Base-by-base conservation (phyloP, 30 jellyfish, hydroid and myxozoan species). In the Sanderia malayensis region DNA sequence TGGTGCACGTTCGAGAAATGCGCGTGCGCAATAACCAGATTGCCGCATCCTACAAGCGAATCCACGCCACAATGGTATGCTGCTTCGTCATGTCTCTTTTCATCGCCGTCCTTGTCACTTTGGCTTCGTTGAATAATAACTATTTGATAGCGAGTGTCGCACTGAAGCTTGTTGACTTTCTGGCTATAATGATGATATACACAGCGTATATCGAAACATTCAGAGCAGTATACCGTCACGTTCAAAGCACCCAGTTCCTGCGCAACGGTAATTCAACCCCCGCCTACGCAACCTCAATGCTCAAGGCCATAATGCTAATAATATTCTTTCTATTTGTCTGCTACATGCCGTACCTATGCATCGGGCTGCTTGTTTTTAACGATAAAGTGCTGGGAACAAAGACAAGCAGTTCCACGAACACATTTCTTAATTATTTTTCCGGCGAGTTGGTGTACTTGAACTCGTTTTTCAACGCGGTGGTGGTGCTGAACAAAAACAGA, bases 381-480 rank as follows among this genome's bases (percentile, higher is more conserved):
- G 37, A 44, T 37, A 66, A 74, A 17, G 46, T 64, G 1, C 44
- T 66, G 80, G 82, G 89, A 19, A 58, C 31, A 1, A 2, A 8
- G 25, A 20, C 22, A 9, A n/a, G 57, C 31, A 58, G 62, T 47
- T 53, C 55, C 10, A 32, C 58, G 20, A 57, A 46, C 62, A 76
- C 69, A 2, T 78, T 78, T 41, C 44, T 65, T 21, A 64, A 47
- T 1, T 78, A 64, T 29, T 6, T 78, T 37, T 29, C 89, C 28
- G 15, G 66, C 69, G 49, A 31, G 27, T 67, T 65, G 57, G 81
- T 78, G 58, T 78, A 78, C 44, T 27, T 78, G 89, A 78, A 78
- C 60, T 78, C 89, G 11, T 78, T 78, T 52, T 78, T 78, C 70
- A 78, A 78, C 26, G 80, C 89, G 20, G 89, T 66, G 9, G 62